These are phyloP conservation scores for Protula sp. DNA, from an alignment of 2,888 invertebrate genomes.

Conservation along the genomic window DNA sequence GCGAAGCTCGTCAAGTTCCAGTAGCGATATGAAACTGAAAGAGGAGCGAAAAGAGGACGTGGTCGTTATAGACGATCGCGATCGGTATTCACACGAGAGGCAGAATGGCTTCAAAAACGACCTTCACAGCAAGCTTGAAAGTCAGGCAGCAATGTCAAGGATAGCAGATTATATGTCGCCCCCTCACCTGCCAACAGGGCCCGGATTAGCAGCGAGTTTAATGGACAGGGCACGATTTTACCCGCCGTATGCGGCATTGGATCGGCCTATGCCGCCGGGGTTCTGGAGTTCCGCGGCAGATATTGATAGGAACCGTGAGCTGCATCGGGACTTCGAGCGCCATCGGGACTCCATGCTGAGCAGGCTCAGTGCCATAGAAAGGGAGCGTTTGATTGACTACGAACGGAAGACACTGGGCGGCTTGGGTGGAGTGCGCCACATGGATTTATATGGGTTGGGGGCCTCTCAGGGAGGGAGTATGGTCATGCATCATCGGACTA, in stretches of 20 bases:
- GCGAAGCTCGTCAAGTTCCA: neutral
- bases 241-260: neutral
- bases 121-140: neutral
- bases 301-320: neutral
- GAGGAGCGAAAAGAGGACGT: neutral
- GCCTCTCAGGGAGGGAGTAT: too few relatives aligned
- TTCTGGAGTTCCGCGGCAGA: neutral
- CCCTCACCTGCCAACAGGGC: neutral
- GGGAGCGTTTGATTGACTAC: neutral
- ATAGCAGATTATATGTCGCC: neutral
- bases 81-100: too few relatives aligned
- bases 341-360: neutral
- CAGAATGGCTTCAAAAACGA: neutral
- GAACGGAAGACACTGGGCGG: neutral
- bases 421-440: too few relatives aligned
- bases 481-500: too few relatives aligned
- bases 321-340: neutral
- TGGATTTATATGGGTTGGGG: too few relatives aligned
- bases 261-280: too few relatives aligned
- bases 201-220: too few relatives aligned
- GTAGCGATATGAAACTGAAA: neutral
- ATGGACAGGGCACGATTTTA: neutral
- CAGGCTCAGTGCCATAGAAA: neutral
- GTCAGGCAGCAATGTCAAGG: neutral
- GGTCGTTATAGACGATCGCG: neutral